These are phyloP conservation scores for Orchestia grillus DNA, from an alignment of 1,140 invertebrate genomes.

Conservation along the genomic window DNA sequence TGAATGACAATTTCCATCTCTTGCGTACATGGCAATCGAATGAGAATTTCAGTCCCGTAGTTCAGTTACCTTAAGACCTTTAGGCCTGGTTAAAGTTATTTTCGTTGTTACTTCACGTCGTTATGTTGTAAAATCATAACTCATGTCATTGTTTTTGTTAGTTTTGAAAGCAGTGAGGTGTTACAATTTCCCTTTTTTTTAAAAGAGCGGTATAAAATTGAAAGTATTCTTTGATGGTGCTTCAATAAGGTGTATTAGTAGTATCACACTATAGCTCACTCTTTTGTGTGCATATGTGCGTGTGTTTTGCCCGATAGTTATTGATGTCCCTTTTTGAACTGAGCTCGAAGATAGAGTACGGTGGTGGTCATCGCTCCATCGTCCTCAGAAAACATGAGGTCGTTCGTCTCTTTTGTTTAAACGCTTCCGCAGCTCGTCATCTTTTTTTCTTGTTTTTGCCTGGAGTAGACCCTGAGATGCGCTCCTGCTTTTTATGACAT, in stretches of 20 bases:
- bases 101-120: too few relatives aligned
- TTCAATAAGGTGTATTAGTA: not conserved
- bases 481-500: not conserved
- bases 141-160: too few relatives aligned
- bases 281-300: not conserved
- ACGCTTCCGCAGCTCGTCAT: constrained; percentile 18
- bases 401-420: constrained; percentile 10
- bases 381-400: not conserved
- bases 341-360: not conserved
- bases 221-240: not conserved
- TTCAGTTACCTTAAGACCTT: too few relatives aligned
- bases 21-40: too few relatives aligned
- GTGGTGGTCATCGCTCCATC: constrained; percentile 13
- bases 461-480: not conserved
- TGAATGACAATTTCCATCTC: too few relatives aligned
- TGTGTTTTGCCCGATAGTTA: not conserved
- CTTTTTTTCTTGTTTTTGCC: not conserved
- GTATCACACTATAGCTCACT: not conserved
- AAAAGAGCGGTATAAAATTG: not conserved
- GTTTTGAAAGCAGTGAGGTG: not conserved
- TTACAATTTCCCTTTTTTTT: not conserved
- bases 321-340: not conserved
- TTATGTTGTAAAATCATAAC: too few relatives aligned
- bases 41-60: too few relatives aligned
- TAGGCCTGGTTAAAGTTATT: too few relatives aligned